These are phyloP conservation scores for Limnephilus marmoratus DNA, from an alignment of 2,888 invertebrate genomes.

Conservation along the genomic window DNA sequence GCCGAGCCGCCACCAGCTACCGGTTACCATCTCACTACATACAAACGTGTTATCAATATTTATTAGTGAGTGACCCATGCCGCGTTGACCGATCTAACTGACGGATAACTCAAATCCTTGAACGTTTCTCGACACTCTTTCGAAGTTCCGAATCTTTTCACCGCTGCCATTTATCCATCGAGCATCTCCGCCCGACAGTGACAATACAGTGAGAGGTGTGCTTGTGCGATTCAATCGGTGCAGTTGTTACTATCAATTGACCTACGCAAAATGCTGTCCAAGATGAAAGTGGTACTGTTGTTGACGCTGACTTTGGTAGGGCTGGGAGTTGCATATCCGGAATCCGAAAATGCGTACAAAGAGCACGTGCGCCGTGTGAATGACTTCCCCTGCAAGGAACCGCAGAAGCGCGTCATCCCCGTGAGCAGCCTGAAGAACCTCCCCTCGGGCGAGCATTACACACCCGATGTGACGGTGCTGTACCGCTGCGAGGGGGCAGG, in stretches of 20 bases:
- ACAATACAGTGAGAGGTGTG: background rate
- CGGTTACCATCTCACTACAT: background rate
- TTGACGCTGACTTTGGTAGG: background rate
- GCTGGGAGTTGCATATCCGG: background rate
- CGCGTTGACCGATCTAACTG: background rate
- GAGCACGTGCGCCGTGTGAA: slow-evolving; percentile 18
- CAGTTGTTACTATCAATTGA: background rate
- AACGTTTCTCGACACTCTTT: background rate
- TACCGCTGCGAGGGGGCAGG: slow-evolving; percentile 46
- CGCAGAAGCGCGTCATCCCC: slow-evolving; percentile 43
- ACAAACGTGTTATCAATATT: background rate
- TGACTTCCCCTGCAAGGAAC: slow-evolving; percentile 42
- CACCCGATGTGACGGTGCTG: slow-evolving; percentile 51
- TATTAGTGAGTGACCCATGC: background rate
- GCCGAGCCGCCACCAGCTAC: slow-evolving; percentile 1
- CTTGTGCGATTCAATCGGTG: background rate
- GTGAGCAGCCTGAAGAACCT: slow-evolving; percentile 24
- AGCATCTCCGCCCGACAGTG: background rate
- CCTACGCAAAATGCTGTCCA: background rate
- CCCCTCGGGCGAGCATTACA: slow-evolving; percentile 46
- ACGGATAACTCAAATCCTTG: background rate
- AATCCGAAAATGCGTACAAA: background rate
- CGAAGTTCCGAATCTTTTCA: background rate
- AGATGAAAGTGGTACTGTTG: background rate
- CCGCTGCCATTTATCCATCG: background rate